Evolutionary conservation across 2,797 vertebrate species (phyloP), one percentile per base, ranked within the genome.

Genomic region (Tolypeutes matacus): DNA sequence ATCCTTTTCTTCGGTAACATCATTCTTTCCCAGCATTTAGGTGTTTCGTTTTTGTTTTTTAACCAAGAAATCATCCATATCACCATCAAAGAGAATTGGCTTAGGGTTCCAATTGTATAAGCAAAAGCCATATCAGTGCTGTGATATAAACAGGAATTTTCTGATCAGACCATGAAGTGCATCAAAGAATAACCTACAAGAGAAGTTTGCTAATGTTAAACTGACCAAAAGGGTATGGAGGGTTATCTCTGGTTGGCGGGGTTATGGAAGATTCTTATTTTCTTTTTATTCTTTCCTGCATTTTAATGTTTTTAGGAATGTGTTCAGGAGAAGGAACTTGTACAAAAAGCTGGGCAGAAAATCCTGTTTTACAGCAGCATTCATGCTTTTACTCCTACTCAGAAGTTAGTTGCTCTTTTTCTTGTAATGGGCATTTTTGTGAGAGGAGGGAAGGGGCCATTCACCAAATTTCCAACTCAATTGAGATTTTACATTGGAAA

Each of bases 11-110:
- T 93, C 92, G 62, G 11, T 65, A 42, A 29, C 29, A 60, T 73
- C 17, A 76, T 93, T 78, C 15, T 75, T 89, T 77, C 69, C 46
- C 46, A 27, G 86, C 53, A 80, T 62, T 81, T 96, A 39, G 29
- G 39, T 78, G 64, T 70, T 80, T 5, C 34, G 18, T 29, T 34
- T 36, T 87, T 80, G 80, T 21, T 64, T 64, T 75, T 92, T 62
- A 91, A 60, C 80, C 65, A 69, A 84, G n/a, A 95, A 67, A 69
- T 60, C 17, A n/a, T 60, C 20, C 34, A 31, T 60, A 51, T 51
- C 23, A 31, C 8, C n/a, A 17, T 83, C 87, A 83, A 73, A 46
- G 86, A 86, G 84, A 60, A 49, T n/a, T 78, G 65, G 9, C 5
- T 3, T 39, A 34, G 36, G 4, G 36, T 78, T 81, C 80, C 58